These are phyloP conservation scores for Ophion ellenae DNA, from an alignment of 2,888 invertebrate genomes.

Conservation along the genomic window DNA sequence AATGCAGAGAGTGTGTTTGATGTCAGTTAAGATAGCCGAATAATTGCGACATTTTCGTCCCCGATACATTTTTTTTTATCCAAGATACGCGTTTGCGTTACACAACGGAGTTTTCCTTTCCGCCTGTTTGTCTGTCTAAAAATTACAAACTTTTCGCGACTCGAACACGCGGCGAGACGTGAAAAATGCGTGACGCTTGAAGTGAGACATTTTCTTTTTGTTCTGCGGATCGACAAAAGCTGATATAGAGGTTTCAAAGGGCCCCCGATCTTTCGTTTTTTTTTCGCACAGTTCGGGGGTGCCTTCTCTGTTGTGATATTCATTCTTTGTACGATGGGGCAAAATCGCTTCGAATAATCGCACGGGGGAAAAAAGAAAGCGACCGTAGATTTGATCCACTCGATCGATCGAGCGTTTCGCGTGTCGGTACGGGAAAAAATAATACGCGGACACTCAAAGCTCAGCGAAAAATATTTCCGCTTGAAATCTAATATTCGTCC, in stretches of 20 bases:
- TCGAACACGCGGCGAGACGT: conserved; percentile 12
- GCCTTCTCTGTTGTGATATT: conserved; percentile 36
- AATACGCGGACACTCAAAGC: not conserved
- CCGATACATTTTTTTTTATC: conserved; percentile 20
- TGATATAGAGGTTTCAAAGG: not conserved
- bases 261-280: not conserved
- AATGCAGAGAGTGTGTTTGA: conserved; percentile 17
- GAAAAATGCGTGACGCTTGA: not conserved
- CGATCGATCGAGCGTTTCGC: too few relatives aligned
- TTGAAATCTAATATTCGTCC: not conserved
- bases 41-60: conserved; percentile 22
- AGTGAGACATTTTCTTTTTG: not conserved
- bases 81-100: conserved; percentile 45
- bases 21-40: conserved; percentile 39
- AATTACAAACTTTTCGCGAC: conserved; percentile 27
- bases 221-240: conserved; percentile 1
- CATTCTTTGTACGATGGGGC: not conserved
- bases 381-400: too few relatives aligned
- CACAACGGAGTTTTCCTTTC: conserved; percentile 11
- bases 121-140: conserved; percentile 21
- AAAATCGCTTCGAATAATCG: not conserved
- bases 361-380: not conserved
- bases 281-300: conserved; percentile 7
- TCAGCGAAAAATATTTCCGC: not conserved
- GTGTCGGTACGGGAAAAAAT: not conserved